Evolutionary conservation across 1,140 invertebrate genomes (phyloP).

Genomic region (Macrocentrus cingulum): DNA sequence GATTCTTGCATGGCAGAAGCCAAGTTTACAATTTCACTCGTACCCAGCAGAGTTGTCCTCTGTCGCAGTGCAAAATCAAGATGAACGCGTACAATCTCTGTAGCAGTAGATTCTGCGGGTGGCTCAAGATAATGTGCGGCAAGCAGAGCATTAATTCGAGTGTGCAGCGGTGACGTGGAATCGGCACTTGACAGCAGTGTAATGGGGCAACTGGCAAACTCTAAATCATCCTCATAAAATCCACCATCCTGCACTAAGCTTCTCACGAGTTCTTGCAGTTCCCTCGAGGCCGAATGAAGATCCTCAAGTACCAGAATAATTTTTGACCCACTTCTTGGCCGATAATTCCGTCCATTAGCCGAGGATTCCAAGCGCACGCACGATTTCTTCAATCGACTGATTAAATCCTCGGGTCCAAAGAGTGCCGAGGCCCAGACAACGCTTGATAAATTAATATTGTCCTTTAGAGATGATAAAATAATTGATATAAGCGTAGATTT

Average conservation of each 20-base stretch:
- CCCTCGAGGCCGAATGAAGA: constrained; percentile 47
- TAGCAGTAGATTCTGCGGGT: constrained; percentile 38
- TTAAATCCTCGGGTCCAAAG: constrained; percentile 49
- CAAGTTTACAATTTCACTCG: constrained; percentile 44
- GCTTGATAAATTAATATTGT: constrained; percentile 32
- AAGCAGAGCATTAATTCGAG: constrained; percentile 45
- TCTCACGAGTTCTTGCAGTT: constrained; percentile 50
- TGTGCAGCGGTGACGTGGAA: constrained; percentile 46
- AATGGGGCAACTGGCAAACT: constrained; percentile 51
- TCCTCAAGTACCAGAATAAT: constrained; percentile 49
- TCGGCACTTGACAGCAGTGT: constrained; percentile 48
- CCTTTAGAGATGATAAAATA: constrained; percentile 39
- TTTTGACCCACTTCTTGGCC: constrained; percentile 46
- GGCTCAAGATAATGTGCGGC: constrained; percentile 46
- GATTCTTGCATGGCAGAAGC: constrained; percentile 41
- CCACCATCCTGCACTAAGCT: constrained; percentile 52
- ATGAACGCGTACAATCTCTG: constrained; percentile 44
- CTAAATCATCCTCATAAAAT: constrained; percentile 54
- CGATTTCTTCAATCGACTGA: constrained; percentile 43
- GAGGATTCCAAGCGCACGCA: constrained; percentile 53
- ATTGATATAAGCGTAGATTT: constrained; percentile 46
- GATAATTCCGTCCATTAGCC: constrained; percentile 45
- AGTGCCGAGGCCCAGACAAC: constrained; percentile 47
- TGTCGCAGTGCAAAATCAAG: constrained; percentile 39
- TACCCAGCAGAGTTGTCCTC: constrained; percentile 15